These are phyloP conservation scores for Neodon shergylaensis DNA, from an alignment of 2,113 vertebrate species.

Conservation along the genomic window DNA sequence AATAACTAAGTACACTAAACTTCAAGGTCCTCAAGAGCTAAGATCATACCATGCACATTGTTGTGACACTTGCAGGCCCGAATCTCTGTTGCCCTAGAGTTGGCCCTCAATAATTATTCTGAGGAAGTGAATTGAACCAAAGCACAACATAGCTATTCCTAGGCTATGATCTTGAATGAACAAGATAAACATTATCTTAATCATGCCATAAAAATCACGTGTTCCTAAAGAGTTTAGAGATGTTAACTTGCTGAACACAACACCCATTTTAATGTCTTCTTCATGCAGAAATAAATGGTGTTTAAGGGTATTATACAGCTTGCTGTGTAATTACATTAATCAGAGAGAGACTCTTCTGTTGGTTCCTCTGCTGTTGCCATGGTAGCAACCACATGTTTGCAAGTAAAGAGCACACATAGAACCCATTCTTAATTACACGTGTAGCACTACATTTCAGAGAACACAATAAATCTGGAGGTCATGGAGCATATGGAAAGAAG, in stretches of 20 bases:
- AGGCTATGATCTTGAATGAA: conserved; percentile 69
- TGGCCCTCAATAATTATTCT: conserved; percentile 53
- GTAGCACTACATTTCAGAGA: conserved; percentile 84
- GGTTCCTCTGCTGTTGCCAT: conserved; percentile 86
- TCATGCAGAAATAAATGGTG: conserved; percentile 84
- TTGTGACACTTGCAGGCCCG: conserved; percentile 29
- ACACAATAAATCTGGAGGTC: conserved; percentile 83
- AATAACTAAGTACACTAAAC: conserved; percentile 13
- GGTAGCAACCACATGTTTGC: conserved; percentile 83
- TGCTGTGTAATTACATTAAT: conserved; percentile 88
- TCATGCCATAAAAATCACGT: conserved; percentile 63
- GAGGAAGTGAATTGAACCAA: conserved; percentile 50
- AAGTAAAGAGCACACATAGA: conserved; percentile 82
- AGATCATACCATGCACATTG: background rate
- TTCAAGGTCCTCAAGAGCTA: conserved; percentile 11
- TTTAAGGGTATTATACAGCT: conserved; percentile 85
- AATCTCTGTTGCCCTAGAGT: conserved; percentile 3
- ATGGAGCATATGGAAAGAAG: conserved; percentile 74
- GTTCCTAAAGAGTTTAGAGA: conserved; percentile 77
- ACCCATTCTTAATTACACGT: conserved; percentile 84
- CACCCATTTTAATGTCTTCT: conserved; percentile 81
- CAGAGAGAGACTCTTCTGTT: conserved; percentile 82
- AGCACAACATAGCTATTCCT: conserved; percentile 61
- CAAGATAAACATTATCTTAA: conserved; percentile 74
- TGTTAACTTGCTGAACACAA: conserved; percentile 78